Evolutionary conservation across 2,888 invertebrate species (phyloP), one percentile per base, ranked within the genome.

Genomic region (Mesoligia furuncula): DNA sequence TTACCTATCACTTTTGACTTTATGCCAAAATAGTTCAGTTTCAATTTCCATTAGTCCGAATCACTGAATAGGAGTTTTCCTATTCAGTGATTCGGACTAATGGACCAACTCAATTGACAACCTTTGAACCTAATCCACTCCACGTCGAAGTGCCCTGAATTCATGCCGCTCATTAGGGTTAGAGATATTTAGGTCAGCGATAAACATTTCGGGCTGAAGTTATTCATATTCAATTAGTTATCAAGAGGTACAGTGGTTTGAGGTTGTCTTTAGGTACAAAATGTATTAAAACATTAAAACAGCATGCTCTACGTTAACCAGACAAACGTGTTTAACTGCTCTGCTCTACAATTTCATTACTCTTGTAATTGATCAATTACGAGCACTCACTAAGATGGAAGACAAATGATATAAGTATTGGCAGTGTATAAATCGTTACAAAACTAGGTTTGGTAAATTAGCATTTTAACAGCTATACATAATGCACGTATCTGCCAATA

Each of bases 311-410:
- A 39, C 48, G n/a, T 31, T 65, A 70, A 54, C 45, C 27, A 54
- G 17, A 20, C 7, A 31, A 48, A 51, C 31, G 17, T 27, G 61
- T 17, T 42, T 31, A 7, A 13, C 24, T 42, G 64, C 7, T 54
- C 24, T 77, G 45, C 36, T 73, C 45, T 64, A 48, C 24, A 39
- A 51, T 24, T 27, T 11, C 17, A 54, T 64, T 57, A 65, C 20
- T 64, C n/a, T 64, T 75, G 17, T 42, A 80, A 81, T 64, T 64
- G 62, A 64, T 80, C 57, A 36, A 66, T 59, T 61, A 75, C 17
- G 15, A 48, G 42, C 36, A 66, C 27, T 24, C 24, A 24, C 51
- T 75, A 66, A 48, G 15, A 31, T 54, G 1, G 8, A 64, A 69
- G 15, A 69, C 42, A 79, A 80, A 73, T 62, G 36, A 61, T 57